Evolutionary conservation across 1,140 invertebrate species (phyloP).

Genomic region (Drosophila malerkotliana): DNA sequence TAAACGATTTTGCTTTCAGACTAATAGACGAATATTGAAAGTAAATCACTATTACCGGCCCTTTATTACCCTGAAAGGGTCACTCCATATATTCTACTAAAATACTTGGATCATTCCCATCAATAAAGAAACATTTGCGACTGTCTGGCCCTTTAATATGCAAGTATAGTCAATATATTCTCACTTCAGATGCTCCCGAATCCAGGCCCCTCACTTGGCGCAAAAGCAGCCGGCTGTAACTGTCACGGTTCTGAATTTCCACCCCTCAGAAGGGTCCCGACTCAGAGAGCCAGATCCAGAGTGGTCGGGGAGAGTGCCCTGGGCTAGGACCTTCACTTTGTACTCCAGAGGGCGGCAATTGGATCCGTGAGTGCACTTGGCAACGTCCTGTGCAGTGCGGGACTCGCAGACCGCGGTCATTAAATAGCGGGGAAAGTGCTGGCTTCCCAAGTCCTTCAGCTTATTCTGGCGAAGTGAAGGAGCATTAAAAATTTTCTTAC

Average conservation of each 20-base stretch:
- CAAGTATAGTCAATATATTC: conserved; percentile 22
- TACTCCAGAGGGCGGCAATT: conserved; percentile 76
- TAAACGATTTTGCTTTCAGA: background rate
- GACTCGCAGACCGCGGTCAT: conserved; percentile 77
- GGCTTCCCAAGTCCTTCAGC: conserved; percentile 65
- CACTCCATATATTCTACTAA: too few relatives aligned
- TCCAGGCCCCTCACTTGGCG: conserved; percentile 53
- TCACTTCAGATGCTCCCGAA: background rate
- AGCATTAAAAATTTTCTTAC: background rate
- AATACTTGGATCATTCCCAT: conserved; percentile 11
- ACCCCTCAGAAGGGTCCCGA: conserved; percentile 44
- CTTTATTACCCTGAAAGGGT: too few relatives aligned
- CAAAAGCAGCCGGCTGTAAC: conserved; percentile 81
- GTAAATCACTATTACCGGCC: too few relatives aligned
- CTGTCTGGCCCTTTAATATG: conserved; percentile 48
- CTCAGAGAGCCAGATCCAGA: conserved; percentile 12
- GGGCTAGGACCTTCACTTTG: conserved; percentile 72
- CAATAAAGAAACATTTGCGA: conserved; percentile 54
- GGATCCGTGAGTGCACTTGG: conserved; percentile 70
- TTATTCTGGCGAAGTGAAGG: conserved; percentile 55
- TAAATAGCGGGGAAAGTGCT: conserved; percentile 72
- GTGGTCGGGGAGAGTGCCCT: conserved; percentile 10
- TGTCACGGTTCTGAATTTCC: conserved; percentile 75
- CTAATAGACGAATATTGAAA: too few relatives aligned
- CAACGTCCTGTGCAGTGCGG: conserved; percentile 31